phyloP scores from a whole-genome alignment of 2,888 invertebrate species.

The Macaria liturata region DNA sequence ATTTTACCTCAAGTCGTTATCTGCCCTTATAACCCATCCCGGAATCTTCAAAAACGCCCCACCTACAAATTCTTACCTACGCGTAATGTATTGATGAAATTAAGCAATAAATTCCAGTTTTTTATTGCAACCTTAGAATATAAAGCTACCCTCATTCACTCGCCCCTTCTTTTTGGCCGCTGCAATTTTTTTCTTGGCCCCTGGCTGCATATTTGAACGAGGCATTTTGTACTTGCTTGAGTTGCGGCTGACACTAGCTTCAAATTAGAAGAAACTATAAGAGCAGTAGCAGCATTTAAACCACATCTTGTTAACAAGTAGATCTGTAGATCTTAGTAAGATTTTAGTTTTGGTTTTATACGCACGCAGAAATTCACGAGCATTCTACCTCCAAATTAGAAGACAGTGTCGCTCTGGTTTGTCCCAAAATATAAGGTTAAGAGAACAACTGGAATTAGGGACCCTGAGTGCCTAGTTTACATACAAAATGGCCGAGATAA shows the following conservation, averaged over 20 bases:
- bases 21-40: constrained; percentile 23
- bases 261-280: too few species aligned
- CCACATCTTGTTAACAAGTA: too few species aligned
- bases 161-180: constrained; percentile 41
- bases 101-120: constrained; percentile 43
- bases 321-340: too few species aligned
- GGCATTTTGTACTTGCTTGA: constrained; percentile 50
- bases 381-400: constrained; percentile 31
- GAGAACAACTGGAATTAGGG: constrained; percentile 24
- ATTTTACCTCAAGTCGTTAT: constrained; percentile 27
- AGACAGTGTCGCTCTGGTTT: constrained; percentile 19
- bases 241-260: constrained; percentile 1
- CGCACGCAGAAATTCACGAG: too few species aligned
- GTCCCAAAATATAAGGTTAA: constrained; percentile 27
- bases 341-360: too few species aligned
- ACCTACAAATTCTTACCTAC: constrained; percentile 18
- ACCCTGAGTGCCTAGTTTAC: constrained; percentile 23
- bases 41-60: constrained; percentile 31
- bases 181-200: constrained; percentile 53
- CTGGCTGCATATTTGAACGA: constrained; percentile 56
- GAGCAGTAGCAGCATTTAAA: too few species aligned
- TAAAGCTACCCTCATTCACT: constrained; percentile 43
- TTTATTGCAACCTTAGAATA: constrained; percentile 45
- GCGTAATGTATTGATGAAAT: constrained; percentile 39
- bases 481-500: constrained; percentile 22